Base-by-base conservation (phyloP, 2,113 vertebrate species). In the Malurus elegans region DNA sequence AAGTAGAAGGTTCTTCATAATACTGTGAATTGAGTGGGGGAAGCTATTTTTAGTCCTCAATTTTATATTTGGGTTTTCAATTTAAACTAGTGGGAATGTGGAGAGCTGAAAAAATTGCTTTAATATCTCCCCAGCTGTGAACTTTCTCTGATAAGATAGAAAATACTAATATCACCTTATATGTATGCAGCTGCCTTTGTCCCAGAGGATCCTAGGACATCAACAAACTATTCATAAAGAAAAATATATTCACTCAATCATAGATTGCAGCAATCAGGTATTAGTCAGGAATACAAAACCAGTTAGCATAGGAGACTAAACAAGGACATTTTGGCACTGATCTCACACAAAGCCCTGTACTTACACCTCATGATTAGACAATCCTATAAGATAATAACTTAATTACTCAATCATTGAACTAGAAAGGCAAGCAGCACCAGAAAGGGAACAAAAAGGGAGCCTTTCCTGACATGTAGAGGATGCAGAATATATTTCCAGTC, bases 91-190 rank as follows among this genome's bases (percentile, higher is more conserved):
- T 60, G 48, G 70, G 80, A 95, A 87, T 38, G 57, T 64, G 70
- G 80, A 94, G 65, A 87, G 80, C 53, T 92, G 94, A 60, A 97
- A 97, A 97, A 95, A 96, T 79, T 95, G 80, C 79, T 95, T 96
- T 95, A 96, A 96, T 96, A 97, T 96, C 69, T 93, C 91, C 80
- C 86, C 73, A 92, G 86, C 93, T 95, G 83, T 72, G 91, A 76
- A 89, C 84, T 87, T 93, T 79, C 86, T 84, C 83, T 85, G 86
- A 45, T 92, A 87, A 93, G 81, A 95, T 92, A 83, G 86, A 93
- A 94, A 95, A 95, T 91, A 87, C 57, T 92, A 91, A 89, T 95
- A 91, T 89, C 86, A 81, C 73, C 86, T 92, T 93, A 81, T 91
- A 87, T 53, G 26, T 89, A 92, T 89, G 89, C 94, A 87, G 80